Percentiles rank a stretch among this genome's conserved stretches.
Conservation (phyloP, 2,888 invertebrate genomes). For the Trissolcus brochymenae region DNA sequence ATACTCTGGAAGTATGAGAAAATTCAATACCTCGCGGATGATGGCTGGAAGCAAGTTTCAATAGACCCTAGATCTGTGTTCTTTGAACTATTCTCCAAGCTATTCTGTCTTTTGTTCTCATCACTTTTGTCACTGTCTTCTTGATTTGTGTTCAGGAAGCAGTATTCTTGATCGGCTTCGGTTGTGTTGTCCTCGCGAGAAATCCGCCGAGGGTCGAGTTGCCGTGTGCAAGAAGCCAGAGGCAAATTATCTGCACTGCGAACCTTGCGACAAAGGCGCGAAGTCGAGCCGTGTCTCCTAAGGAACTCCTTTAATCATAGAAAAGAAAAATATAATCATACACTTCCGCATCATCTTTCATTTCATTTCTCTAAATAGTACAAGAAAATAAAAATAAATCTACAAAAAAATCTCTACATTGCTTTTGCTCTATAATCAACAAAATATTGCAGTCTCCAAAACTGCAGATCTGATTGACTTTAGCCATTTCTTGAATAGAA, state of each 20-base stretch:
- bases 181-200: constrained; percentile 62
- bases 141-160: constrained; percentile 65
- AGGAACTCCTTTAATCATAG: constrained; percentile 80
- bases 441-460: too few relatives aligned
- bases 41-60: constrained; percentile 56
- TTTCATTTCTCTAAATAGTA: too few relatives aligned
- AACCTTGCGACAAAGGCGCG: constrained; percentile 87
- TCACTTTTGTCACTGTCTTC: constrained; percentile 69
- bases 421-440: too few relatives aligned
- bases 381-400: too few relatives aligned
- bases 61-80: constrained; percentile 60
- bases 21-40: constrained; percentile 66
- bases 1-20: neutral
- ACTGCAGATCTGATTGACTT: too few relatives aligned
- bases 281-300: constrained; percentile 87
- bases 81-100: constrained; percentile 67
- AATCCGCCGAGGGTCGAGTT: constrained; percentile 61
- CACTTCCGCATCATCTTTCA: neutral
- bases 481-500: too few relatives aligned
- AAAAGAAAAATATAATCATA: neutral
- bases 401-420: too few relatives aligned
- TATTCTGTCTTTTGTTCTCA: constrained; percentile 67
- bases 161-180: constrained; percentile 70
- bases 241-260: constrained; percentile 84
- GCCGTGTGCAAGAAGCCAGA: constrained; percentile 74